Evolutionary conservation across 2,797 vertebrate species (phyloP).

Genomic region (Oceanodroma leucorhoa): DNA sequence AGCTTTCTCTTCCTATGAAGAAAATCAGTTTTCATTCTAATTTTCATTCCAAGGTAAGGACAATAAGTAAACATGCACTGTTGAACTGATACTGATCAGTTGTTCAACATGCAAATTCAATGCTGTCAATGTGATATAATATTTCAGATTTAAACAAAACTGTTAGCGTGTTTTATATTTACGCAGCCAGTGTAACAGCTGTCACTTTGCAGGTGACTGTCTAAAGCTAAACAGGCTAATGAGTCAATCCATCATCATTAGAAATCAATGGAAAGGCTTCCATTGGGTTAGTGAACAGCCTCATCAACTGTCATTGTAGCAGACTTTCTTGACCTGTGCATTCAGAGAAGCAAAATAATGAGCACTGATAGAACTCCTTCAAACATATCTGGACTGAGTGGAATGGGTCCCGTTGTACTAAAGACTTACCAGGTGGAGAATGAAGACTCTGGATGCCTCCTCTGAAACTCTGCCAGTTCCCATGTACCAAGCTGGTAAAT

Average conservation of each 20-base stretch:
- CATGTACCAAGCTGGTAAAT: not conserved
- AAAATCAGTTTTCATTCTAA: not conserved
- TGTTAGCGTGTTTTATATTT: not conserved
- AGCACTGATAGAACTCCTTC: not conserved
- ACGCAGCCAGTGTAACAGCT: not conserved
- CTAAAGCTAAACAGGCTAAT: not conserved
- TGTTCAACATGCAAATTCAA: not conserved
- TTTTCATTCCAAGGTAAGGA: not conserved
- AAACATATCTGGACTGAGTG: not conserved
- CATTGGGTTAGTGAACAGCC: not conserved
- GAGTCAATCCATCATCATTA: not conserved
- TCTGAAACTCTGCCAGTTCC: not conserved
- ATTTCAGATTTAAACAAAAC: not conserved
- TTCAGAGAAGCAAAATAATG: not conserved
- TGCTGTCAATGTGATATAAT: not conserved
- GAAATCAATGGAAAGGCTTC: not conserved
- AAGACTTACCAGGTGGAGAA: not conserved
- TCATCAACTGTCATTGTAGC: not conserved
- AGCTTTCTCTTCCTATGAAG: not conserved
- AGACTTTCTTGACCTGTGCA: not conserved
- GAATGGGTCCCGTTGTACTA: accelerated
- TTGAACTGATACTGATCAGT: not conserved
- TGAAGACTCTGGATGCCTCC: not conserved
- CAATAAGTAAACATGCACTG: not conserved
- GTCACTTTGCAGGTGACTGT: not conserved